Conservation (phyloP, 2,113 vertebrate genomes). For the Perca flavescens region DNA sequence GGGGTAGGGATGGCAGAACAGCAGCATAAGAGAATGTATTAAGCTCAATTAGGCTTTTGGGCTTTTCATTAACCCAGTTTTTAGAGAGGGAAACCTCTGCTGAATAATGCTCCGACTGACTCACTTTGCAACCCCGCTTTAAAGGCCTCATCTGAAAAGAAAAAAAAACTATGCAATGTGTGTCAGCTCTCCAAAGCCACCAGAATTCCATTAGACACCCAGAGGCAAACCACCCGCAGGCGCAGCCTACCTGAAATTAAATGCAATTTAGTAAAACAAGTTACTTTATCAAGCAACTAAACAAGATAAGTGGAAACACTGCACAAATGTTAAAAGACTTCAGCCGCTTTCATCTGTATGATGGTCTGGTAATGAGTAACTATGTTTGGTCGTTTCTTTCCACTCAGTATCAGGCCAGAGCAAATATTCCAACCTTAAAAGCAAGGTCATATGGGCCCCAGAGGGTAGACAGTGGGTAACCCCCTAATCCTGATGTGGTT, state of each 20-base stretch:
- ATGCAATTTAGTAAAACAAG: slow-evolving; percentile 69
- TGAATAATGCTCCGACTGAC: slow-evolving; percentile 79
- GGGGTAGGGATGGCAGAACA: slow-evolving; percentile 62
- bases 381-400: slow-evolving; percentile 44
- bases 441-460: slow-evolving; percentile 59
- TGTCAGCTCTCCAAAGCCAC: slow-evolving; percentile 74
- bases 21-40: slow-evolving; percentile 75
- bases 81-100: slow-evolving; percentile 80
- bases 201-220: slow-evolving; percentile 73
- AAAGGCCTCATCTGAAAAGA: slow-evolving; percentile 64
- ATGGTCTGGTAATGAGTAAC: slow-evolving; percentile 56
- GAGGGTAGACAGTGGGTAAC: slow-evolving; percentile 34
- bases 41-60: slow-evolving; percentile 83
- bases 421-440: slow-evolving; percentile 65
- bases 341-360: slow-evolving; percentile 1
- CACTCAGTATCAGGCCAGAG: slow-evolving; percentile 43
- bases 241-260: slow-evolving; percentile 69
- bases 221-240: slow-evolving; percentile 64
- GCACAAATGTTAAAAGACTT: slow-evolving; percentile 18
- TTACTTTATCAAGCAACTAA: slow-evolving; percentile 57
- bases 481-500: slow-evolving; percentile 54
- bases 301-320: slow-evolving; percentile 47
- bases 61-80: slow-evolving; percentile 86
- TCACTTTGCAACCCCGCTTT: slow-evolving; percentile 72
- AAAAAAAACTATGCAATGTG: slow-evolving; percentile 46